Evolutionary conservation across 2,888 invertebrate species (phyloP).

Genomic region (Antheraea assamensis): DNA sequence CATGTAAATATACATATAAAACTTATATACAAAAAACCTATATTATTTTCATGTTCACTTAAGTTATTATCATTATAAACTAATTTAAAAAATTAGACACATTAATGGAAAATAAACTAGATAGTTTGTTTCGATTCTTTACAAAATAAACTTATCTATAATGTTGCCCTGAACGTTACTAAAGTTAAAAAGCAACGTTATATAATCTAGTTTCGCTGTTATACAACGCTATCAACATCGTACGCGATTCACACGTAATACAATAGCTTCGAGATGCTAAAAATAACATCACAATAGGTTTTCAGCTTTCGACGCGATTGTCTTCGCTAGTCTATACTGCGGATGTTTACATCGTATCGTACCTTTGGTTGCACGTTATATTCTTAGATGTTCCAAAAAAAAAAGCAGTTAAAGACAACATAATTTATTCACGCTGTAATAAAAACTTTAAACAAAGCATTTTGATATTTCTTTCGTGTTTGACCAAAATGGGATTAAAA

Average conservation of each 20-base stretch:
- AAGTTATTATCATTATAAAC: neutral
- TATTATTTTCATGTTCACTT: too few species aligned
- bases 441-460: neutral
- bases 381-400: neutral
- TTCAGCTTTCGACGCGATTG: slow-evolving; percentile 28
- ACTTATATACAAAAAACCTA: too few species aligned
- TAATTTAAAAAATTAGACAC: neutral
- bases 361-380: slow-evolving; percentile 15
- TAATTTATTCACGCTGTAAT: too few species aligned
- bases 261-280: slow-evolving; percentile 29
- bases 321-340: slow-evolving; percentile 27
- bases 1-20: too few species aligned
- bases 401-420: neutral
- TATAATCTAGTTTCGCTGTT: slow-evolving; percentile 15
- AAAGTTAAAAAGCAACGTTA: slow-evolving; percentile 14
- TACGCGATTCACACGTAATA: slow-evolving; percentile 21
- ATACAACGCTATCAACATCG: slow-evolving; percentile 17
- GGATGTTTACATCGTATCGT: slow-evolving; percentile 32
- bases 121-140: neutral
- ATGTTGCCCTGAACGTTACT: neutral
- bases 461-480: neutral
- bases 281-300: slow-evolving; percentile 35
- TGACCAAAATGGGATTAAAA: neutral
- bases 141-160: neutral
- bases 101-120: neutral